Percentiles rank a stretch among this genome's conserved stretches.
Evolutionary conservation across 1,140 invertebrate genomes (phyloP).

Genomic region (Dinoponera quadriceps): DNA sequence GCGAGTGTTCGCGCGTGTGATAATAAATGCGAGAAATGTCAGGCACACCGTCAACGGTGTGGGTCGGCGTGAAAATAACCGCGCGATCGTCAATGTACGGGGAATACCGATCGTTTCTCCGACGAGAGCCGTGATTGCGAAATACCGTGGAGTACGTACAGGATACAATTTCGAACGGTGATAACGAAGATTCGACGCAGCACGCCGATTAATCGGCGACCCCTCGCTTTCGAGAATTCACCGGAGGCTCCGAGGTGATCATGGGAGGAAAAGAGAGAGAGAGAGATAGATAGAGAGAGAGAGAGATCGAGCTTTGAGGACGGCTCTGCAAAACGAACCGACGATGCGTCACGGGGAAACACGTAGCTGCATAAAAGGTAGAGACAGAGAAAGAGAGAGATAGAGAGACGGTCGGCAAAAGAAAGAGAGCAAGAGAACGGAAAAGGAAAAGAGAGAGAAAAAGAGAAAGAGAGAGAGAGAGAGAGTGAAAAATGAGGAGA

Average conservation of each 20-base stretch:
- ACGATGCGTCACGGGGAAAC: slow-evolving; percentile 50
- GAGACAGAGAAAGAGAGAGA: slow-evolving; percentile 7
- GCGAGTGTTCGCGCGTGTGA: too few relatives aligned
- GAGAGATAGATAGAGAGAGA: slow-evolving; percentile 1
- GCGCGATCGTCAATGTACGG: neutral
- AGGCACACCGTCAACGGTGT: neutral
- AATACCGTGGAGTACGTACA: neutral
- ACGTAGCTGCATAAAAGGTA: slow-evolving; percentile 31
- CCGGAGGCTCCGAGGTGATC: neutral
- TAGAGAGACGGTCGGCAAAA: neutral
- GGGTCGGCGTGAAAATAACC: neutral
- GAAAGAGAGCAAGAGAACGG: neutral
- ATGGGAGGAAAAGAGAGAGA: neutral
- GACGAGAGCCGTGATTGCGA: slow-evolving; percentile 13
- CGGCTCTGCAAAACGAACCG: slow-evolving; percentile 20
- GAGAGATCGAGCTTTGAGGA: slow-evolving; percentile 5
- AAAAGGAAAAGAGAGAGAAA: slow-evolving; percentile 35
- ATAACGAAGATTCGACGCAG: neutral
- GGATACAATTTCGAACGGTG: neutral
- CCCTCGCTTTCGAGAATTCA: slow-evolving; percentile 29
- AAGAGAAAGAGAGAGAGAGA: neutral
- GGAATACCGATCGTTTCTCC: neutral
- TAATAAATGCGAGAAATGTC: neutral
- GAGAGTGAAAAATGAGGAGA: neutral
- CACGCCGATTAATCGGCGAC: slow-evolving; percentile 4